A percentile compares a stretch with the other conserved stretches of the same genome.
Conservation (phyloP, 2,113 vertebrate species). For the Hymenochirus boettgeri region DNA sequence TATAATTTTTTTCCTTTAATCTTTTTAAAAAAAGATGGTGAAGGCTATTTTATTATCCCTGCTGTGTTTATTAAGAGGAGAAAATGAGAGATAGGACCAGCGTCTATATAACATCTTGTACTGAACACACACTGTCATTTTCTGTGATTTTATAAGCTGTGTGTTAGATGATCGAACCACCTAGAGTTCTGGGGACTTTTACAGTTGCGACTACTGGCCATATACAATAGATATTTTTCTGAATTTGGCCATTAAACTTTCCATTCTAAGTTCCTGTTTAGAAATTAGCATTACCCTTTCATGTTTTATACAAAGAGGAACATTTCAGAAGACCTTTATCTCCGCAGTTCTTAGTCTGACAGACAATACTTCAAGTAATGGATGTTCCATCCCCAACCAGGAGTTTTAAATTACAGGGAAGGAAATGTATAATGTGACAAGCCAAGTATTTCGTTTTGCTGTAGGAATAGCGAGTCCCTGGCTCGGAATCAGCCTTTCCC, state of each 20-base stretch:
- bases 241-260: neutral
- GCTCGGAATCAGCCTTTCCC: conserved; percentile 11
- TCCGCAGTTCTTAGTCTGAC: no score
- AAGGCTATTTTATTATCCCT: no score
- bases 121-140: neutral
- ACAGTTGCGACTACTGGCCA: neutral
- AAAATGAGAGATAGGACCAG: no score
- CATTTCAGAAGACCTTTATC: conserved; percentile 21
- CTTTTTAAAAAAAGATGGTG: no score
- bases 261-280: conserved; percentile 2
- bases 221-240: conserved; percentile 16
- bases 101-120: no score
- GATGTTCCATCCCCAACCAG: conserved; percentile 6
- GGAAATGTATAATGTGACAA: conserved; percentile 6
- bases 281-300: neutral
- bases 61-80: no score
- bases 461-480: neutral
- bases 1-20: no score
- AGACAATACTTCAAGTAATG: conserved; percentile 4
- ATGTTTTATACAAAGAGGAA: conserved; percentile 3
- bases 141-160: neutral
- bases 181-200: neutral
- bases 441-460: conserved; percentile 6
- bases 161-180: conserved; percentile 13
- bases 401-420: conserved; percentile 21